Conservation (phyloP, 2,113 vertebrate species). For the Odontophorus gujanensis region DNA sequence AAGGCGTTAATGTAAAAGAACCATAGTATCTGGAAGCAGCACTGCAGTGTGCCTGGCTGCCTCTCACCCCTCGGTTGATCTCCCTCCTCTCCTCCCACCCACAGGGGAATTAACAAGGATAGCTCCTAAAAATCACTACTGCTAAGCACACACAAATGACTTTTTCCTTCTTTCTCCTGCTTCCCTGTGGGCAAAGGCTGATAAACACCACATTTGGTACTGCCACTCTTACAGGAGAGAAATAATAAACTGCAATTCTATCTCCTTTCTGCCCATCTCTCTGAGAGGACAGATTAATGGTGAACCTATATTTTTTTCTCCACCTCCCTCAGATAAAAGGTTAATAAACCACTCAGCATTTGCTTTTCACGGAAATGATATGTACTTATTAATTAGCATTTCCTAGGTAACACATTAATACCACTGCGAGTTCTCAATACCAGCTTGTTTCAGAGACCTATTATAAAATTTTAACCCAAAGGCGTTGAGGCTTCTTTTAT, state of each 20-base stretch:
- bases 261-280: conserved; percentile 8
- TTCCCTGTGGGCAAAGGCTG: conserved; percentile 21
- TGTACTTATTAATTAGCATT: conserved; percentile 45
- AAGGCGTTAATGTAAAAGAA: not conserved
- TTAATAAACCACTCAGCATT: conserved; percentile 44
- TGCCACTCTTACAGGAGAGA: not conserved
- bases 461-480: conserved; percentile 11
- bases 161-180: not conserved
- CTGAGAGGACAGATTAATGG: not conserved
- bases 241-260: conserved; percentile 41
- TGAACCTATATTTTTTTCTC: not conserved
- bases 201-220: conserved; percentile 2
- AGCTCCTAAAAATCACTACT: not conserved
- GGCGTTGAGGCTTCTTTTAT: conserved; percentile 7
- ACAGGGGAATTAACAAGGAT: not conserved
- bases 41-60: not conserved
- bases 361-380: not conserved
- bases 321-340: not conserved
- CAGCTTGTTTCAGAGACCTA: conserved; percentile 1
- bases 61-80: not conserved
- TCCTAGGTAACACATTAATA: conserved; percentile 35
- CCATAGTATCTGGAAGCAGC: not conserved
- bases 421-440: not conserved
- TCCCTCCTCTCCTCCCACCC: not conserved
- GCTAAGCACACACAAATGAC: conserved; percentile 11